Percentiles rank a stretch among this genome's conserved stretches.
Conservation (phyloP, 2,113 vertebrate species). For the Oreocharis arfaki region DNA sequence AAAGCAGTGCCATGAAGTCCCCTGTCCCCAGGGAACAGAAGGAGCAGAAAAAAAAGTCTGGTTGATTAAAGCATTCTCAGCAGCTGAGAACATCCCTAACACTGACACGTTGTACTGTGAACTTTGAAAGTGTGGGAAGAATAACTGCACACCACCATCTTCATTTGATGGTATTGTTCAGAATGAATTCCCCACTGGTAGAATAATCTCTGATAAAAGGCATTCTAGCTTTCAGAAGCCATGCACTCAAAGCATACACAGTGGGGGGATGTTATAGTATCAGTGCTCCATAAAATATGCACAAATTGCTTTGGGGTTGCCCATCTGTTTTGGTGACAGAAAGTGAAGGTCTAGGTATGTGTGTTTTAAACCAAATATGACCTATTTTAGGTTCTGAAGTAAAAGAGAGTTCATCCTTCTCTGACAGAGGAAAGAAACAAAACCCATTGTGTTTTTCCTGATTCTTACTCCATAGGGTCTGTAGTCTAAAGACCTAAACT, state of each 20-base stretch:
- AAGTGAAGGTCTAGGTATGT: background rate
- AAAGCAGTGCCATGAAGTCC: background rate
- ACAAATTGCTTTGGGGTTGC: background rate
- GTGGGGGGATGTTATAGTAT: background rate
- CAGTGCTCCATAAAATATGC: background rate
- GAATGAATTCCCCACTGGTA: background rate
- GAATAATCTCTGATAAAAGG: background rate
- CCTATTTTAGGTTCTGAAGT: background rate
- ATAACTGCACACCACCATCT: background rate
- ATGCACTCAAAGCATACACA: background rate
- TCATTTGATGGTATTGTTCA: background rate
- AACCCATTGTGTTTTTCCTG: background rate
- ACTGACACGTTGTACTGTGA: background rate
- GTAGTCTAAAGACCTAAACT: background rate
- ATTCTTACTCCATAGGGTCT: background rate
- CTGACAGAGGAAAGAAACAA: background rate
- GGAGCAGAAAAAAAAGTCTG: background rate
- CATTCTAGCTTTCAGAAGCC: background rate
- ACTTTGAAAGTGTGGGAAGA: background rate
- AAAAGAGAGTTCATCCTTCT: background rate
- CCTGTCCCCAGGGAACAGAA: background rate
- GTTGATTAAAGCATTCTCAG: constrained; percentile 22
- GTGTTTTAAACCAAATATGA: background rate
- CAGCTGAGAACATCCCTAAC: background rate
- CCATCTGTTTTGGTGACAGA: background rate